These are phyloP conservation scores for Oreonectes daqikongensis DNA, from an alignment of 2,797 vertebrate genomes.

Conservation along the genomic window DNA sequence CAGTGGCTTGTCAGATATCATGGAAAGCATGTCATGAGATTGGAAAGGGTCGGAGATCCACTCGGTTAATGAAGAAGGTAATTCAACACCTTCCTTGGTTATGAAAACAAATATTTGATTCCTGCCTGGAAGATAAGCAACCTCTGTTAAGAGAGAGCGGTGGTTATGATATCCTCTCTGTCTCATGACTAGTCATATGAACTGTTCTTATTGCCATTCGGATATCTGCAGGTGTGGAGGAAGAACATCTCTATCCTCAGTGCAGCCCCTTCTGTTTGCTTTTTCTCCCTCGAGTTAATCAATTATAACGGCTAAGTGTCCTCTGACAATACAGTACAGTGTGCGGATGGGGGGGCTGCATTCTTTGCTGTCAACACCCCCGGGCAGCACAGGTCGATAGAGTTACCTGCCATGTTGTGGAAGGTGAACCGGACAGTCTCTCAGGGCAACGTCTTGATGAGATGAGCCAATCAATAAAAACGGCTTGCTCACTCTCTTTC, in stretches of 20 bases:
- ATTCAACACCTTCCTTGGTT: conserved; percentile 40
- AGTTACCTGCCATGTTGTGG: conserved; percentile 63
- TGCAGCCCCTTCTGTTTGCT: conserved; percentile 60
- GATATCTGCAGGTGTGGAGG: neutral
- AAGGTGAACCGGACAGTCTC: conserved; percentile 59
- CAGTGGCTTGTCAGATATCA: conserved; percentile 49
- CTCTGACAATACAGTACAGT: conserved; percentile 35
- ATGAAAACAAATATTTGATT: conserved; percentile 50
- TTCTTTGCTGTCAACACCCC: conserved; percentile 43
- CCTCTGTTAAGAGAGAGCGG: neutral
- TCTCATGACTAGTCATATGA: neutral
- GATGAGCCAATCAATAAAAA: conserved; percentile 69
- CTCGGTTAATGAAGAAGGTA: conserved; percentile 41
- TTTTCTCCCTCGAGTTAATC: conserved; percentile 43
- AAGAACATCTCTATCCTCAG: neutral
- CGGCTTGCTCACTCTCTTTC: neutral
- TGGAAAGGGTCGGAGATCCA: conserved; percentile 18
- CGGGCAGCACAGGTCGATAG: conserved; percentile 63
- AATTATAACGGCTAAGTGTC: conserved; percentile 44
- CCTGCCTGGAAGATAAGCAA: conserved; percentile 25
- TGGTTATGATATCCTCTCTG: neutral
- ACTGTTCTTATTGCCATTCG: neutral
- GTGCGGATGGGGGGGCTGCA: conserved; percentile 20
- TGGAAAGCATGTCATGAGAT: conserved; percentile 41
- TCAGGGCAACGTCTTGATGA: conserved; percentile 67